These are phyloP conservation scores for Scaeva pyrastri DNA, from an alignment of 2,888 invertebrate genomes.

Conservation along the genomic window DNA sequence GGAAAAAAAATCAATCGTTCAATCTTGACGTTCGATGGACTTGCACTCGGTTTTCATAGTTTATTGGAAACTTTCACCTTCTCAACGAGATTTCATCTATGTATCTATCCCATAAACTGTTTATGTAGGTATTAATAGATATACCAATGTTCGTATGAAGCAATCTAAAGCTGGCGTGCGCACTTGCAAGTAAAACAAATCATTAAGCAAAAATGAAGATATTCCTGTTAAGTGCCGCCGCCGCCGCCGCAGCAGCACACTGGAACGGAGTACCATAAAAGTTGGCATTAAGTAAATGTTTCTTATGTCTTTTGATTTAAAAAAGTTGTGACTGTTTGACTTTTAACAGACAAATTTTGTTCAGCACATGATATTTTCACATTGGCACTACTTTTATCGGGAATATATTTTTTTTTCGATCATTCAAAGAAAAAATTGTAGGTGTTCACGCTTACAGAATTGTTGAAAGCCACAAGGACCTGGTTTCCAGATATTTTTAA, in stretches of 20 bases:
- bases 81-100: slow-evolving; percentile 54
- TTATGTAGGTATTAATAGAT: not conserved
- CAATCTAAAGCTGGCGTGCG: slow-evolving; percentile 27
- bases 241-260: not conserved
- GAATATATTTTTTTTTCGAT: too few relatives aligned
- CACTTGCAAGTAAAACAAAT: slow-evolving; percentile 50
- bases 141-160: not conserved
- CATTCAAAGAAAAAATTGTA: too few relatives aligned
- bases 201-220: slow-evolving; percentile 56
- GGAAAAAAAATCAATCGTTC: slow-evolving; percentile 40
- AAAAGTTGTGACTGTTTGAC: too few relatives aligned
- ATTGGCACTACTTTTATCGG: too few relatives aligned
- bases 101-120: slow-evolving; percentile 33
- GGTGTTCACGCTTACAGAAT: too few relatives aligned
- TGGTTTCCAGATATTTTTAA: too few relatives aligned
- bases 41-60: slow-evolving; percentile 53
- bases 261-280: not conserved
- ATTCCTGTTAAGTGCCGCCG: slow-evolving; percentile 50
- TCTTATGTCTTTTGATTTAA: too few relatives aligned
- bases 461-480: too few relatives aligned
- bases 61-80: slow-evolving; percentile 70
- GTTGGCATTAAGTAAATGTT: not conserved
- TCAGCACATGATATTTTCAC: too few relatives aligned
- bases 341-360: too few relatives aligned
- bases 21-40: slow-evolving; percentile 60